Base-by-base conservation (phyloP, 2,888 invertebrate genomes). In the Copidosoma aretas region DNA sequence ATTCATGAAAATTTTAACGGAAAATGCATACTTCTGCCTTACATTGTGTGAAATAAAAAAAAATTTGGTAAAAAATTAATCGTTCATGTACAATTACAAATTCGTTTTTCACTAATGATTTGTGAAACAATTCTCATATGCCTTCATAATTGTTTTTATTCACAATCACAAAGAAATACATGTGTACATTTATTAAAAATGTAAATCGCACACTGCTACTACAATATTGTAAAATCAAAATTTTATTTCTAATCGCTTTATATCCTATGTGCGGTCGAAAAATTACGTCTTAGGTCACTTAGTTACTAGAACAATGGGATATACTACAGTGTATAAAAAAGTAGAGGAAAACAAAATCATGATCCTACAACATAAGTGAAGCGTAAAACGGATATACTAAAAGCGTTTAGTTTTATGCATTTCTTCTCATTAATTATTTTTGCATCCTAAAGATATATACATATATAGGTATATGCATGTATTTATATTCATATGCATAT, bases 251-350 rank as follows among this genome's bases (percentile, higher is more conserved):
- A 65, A 3, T 46, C 17, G 1, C 43, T 2, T 46, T 46, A 8
- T 46, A 32, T 3, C 32, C 32, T 3, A 32, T 8, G 8, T 5
- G 32, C 8, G 32, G 32, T 32, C 32, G 32, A 32, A 66, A 71
- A 56, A 53, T 49, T 61, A 59, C 32, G 43, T 67, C 59, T 64
- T 65, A 60, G 24, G 56, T 71, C 60, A 70, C 71, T 72, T 75
- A 75, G 54, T 71, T 70, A 70, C 75, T 73, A 75, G 70, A 74
- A 74, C 71, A 74, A 71, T 74, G 64, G 66, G 65, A 12, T 74
- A 74, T 73, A 71, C 75, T 75, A 75, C 70, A 72, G 71, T 70
- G 71, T 74, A 66, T 66, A 62, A 71, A 71, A 69, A 71, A 67
- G 68, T 56, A 51, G 60, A 52, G 60, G 61, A 32, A 56, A 56